phyloP scores from a whole-genome alignment of 2,888 invertebrate genomes.

The Girardia tigrina region DNA sequence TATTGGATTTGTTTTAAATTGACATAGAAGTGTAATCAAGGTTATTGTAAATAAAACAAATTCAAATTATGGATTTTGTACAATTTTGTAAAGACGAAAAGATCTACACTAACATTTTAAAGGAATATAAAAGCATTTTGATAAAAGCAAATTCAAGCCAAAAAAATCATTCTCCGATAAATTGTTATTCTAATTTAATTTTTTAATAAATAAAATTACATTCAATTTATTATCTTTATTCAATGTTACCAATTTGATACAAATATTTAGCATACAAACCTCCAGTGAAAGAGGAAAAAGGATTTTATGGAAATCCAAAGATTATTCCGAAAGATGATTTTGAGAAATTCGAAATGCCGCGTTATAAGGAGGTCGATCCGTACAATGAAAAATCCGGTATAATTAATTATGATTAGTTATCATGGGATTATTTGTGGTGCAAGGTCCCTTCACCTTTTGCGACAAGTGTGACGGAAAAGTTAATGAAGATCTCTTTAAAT shows the following conservation, averaged over 20 bases:
- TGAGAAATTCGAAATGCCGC: neutral
- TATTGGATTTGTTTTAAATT: no score
- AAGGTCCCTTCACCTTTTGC: no score
- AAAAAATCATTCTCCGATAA: neutral
- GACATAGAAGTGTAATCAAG: no score
- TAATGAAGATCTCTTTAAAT: no score
- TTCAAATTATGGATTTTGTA: neutral
- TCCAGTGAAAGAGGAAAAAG: neutral
- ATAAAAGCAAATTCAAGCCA: neutral
- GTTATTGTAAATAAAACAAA: neutral
- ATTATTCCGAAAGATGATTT: neutral
- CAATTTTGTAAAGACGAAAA: neutral
- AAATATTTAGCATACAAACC: neutral
- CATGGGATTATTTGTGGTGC: no score
- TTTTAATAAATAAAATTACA: no score
- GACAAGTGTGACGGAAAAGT: no score
- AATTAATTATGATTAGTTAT: no score
- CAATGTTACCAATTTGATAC: neutral
- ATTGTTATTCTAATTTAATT: neutral
- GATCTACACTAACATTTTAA: neutral
- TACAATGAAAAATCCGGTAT: neutral
- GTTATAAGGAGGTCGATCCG: neutral
- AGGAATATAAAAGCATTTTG: neutral
- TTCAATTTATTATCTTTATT: no score
- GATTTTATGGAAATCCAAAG: neutral